phyloP scores from a whole-genome alignment of 2,797 vertebrate genomes.

The Cheirogaleus major region DNA sequence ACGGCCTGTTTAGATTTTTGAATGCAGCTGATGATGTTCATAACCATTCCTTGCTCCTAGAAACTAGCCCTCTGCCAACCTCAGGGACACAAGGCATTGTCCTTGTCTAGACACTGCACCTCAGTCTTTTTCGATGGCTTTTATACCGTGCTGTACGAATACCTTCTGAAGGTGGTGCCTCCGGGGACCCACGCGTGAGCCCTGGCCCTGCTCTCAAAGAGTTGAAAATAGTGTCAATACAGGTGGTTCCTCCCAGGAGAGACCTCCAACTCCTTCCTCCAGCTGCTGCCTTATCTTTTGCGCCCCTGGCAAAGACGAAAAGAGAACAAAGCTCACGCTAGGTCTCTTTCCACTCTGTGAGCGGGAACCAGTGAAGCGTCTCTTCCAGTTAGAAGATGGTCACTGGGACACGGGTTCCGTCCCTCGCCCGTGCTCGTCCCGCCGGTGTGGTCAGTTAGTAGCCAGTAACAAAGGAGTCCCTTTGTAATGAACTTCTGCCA shows the following conservation, averaged over 20 bases:
- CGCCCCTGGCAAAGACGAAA: not conserved
- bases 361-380: not conserved
- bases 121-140: not conserved
- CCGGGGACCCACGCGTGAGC: not conserved
- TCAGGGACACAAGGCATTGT: not conserved
- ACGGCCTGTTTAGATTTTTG: not conserved
- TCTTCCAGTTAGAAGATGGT: not conserved
- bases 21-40: not conserved
- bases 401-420: not conserved
- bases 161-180: not conserved
- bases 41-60: not conserved
- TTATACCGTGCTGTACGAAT: not conserved
- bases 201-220: not conserved
- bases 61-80: not conserved
- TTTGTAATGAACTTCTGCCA: slow-evolving; percentile 21
- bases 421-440: not conserved
- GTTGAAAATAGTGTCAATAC: not conserved
- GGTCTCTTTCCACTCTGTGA: not conserved
- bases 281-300: not conserved
- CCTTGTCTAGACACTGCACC: not conserved
- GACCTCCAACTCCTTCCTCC: not conserved
- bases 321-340: not conserved
- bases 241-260: not conserved
- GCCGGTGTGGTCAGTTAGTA: not conserved
- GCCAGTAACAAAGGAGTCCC: not conserved